Evolutionary conservation across 2,888 invertebrate species (phyloP).

Genomic region (Eupithecia tripunctaria): DNA sequence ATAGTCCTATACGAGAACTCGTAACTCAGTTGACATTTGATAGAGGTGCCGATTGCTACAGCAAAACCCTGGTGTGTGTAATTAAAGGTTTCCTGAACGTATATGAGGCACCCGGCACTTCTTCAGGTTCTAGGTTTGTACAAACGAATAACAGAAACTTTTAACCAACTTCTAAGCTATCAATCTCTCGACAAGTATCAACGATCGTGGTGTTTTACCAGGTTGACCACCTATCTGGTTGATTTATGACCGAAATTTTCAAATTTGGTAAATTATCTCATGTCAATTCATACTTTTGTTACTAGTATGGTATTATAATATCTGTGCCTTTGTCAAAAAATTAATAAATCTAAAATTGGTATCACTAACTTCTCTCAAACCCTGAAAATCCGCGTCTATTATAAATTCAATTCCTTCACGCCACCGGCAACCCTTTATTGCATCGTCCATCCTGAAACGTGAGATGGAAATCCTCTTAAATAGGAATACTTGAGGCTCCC

Average conservation of each 20-base stretch:
- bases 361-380: background rate
- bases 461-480: conserved; percentile 27
- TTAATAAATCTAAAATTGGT: too few relatives aligned
- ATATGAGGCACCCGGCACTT: background rate
- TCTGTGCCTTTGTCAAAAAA: too few relatives aligned
- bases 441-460: conserved; percentile 28
- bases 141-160: too few relatives aligned
- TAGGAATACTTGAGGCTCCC: conserved; percentile 22
- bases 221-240: too few relatives aligned
- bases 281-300: too few relatives aligned
- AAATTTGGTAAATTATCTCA: too few relatives aligned
- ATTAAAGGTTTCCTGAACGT: background rate
- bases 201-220: too few relatives aligned
- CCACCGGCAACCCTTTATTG: conserved; percentile 32
- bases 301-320: too few relatives aligned
- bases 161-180: too few relatives aligned
- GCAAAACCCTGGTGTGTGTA: background rate
- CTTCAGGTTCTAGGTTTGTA: background rate
- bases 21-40: conserved; percentile 1
- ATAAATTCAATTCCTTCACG: conserved; percentile 30
- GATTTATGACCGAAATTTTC: too few relatives aligned
- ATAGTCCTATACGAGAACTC: conserved; percentile 8
- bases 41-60: background rate
- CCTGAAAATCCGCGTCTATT: background rate
- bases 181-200: too few relatives aligned